Evolutionary conservation across 2,888 invertebrate genomes (phyloP), one percentile per base, ranked within the genome.

Genomic region (Tolmerus cingulatus): DNA sequence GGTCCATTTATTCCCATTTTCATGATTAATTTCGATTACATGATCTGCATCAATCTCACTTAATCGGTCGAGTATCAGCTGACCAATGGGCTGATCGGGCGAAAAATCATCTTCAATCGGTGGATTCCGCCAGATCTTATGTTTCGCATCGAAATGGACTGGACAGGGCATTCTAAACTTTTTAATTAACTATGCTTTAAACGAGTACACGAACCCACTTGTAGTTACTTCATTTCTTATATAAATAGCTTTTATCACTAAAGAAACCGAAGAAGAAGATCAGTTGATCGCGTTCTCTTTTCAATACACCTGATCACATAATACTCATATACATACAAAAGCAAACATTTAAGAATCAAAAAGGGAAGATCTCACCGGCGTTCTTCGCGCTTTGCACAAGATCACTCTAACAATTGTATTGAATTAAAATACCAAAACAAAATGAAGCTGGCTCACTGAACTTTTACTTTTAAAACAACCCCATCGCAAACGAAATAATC

Each of bases 1-100:
- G 9, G 91, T 92, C 16, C 92, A 79, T 1, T 90, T 89, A 0
- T 90, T 91, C 43, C 91, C 91, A 78, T 91, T 91, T 9, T 90
- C 90, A 77, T 91, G 92, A 9, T 90, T 92, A n/a, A 76, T 14
- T 76, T 76, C 37, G 37, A 76, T 34, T 12, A 76, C 14, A 37
- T 76, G n/a, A 40, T 76, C 40, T 34, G n/a, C 8, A 76, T 76
- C 40, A 14, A n/a, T 14, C n/a, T n/a, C 40, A 19, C 8, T 16
- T 8, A 76, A 34, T 23, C 23, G 23, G n/a, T 76, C 37, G 16
- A 76, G 34, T n/a, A 76, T 37, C 34, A 76, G n/a, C 27, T 76
- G 37, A 34, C 76, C 76, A 16, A 76, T 40, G 16, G 76, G 37
- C 7, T 37, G 37, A 76, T 37, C 40, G n/a, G 76, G 16, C 16